phyloP scores from a whole-genome alignment of 35 echinoderm and acorn worm species.

The Lytechinus pictus region DNA sequence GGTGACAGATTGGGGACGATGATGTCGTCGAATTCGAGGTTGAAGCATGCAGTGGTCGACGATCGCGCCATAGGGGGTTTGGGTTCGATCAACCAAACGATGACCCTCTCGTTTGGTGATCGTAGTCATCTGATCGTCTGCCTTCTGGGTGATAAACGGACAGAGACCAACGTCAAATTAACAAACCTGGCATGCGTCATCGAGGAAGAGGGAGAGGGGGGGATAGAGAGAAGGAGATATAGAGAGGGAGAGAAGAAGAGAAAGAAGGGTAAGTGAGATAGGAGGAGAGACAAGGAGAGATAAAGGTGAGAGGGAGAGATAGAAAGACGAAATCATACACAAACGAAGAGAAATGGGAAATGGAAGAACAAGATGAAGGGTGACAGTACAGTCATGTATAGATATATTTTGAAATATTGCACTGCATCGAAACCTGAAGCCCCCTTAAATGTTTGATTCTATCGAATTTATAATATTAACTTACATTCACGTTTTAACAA shows the following conservation, averaged over 20 bases:
- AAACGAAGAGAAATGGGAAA: too few species aligned
- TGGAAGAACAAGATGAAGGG: too few species aligned
- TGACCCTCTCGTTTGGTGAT: conserved; percentile 9
- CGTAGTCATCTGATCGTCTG: conserved; percentile 33
- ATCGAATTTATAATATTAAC: too few species aligned
- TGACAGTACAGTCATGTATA: too few species aligned
- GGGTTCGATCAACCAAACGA: background rate
- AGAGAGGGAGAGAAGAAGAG: background rate
- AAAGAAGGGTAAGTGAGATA: background rate
- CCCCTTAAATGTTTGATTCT: too few species aligned
- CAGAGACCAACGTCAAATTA: background rate
- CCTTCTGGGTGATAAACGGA: background rate
- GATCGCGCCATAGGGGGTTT: background rate
- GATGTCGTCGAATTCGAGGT: background rate
- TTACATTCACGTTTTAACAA: too few species aligned
- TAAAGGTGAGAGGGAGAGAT: background rate
- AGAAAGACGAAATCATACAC: background rate
- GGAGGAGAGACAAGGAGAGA: background rate
- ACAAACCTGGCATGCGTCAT: background rate
- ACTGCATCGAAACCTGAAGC: too few species aligned
- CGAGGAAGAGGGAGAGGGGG: background rate
- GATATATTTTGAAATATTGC: too few species aligned
- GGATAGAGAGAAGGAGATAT: too few species aligned
- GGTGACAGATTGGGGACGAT: background rate
- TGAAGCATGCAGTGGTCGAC: background rate